Conservation (phyloP, 2,888 invertebrate genomes). For the Ochropacha duplaris region DNA sequence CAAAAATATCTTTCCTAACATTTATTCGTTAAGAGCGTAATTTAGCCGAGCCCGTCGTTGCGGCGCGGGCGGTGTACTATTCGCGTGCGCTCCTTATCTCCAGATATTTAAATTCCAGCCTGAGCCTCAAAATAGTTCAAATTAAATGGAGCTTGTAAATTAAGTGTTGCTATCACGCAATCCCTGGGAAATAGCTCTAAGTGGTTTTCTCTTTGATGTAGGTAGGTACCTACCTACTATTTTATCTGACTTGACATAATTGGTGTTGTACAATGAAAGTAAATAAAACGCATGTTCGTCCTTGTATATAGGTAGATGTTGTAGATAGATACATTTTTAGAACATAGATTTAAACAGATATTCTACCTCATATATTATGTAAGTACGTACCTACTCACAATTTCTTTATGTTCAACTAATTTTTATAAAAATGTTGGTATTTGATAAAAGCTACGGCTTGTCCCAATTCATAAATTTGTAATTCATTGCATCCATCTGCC, state of each 20-base stretch:
- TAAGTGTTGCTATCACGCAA: conserved; percentile 82
- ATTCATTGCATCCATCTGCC: conserved; percentile 12
- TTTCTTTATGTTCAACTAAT: neutral
- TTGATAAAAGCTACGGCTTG: neutral
- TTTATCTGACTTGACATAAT: conserved; percentile 59
- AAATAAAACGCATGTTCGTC: neutral
- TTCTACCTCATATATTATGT: no score
- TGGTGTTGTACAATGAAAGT: conserved; percentile 18
- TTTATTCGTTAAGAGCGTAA: conserved; percentile 69
- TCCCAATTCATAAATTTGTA: conserved; percentile 8
- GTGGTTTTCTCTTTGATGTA: conserved; percentile 65
- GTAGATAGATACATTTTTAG: no score
- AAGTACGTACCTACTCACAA: no score
- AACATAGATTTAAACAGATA: no score
- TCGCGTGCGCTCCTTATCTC: conserved; percentile 81
- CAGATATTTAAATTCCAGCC: conserved; percentile 71
- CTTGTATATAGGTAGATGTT: neutral
- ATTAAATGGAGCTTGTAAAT: conserved; percentile 78
- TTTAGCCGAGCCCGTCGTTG: conserved; percentile 54
- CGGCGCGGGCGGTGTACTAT: conserved; percentile 42
- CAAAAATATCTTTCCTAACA: conserved; percentile 46
- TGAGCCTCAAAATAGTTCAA: conserved; percentile 74
- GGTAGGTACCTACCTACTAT: no score
- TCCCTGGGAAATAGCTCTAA: conserved; percentile 75
- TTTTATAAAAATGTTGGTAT: neutral